phyloP scores from a whole-genome alignment of 2,113 vertebrate species.

The Cyanocitta stelleri region DNA sequence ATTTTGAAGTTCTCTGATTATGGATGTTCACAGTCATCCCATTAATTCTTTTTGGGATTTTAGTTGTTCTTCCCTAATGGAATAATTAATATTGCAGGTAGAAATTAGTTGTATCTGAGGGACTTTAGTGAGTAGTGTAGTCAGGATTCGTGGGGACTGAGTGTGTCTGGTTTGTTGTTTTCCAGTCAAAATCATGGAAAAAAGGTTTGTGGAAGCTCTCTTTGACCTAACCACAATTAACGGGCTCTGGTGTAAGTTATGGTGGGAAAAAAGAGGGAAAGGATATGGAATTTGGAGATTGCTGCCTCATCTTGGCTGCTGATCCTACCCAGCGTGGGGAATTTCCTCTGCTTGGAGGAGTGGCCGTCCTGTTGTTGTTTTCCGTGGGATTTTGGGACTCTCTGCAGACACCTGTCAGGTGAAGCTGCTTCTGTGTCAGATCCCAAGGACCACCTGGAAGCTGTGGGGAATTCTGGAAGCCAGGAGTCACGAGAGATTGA shows the following conservation, averaged over 20 bases:
- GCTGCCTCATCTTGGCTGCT: not conserved
- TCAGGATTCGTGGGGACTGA: not conserved
- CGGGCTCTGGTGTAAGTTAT: not conserved
- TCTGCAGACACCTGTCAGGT: not conserved
- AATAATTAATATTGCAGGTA: not conserved
- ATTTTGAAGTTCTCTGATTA: not conserved
- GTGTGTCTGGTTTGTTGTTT: not conserved
- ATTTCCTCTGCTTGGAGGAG: not conserved
- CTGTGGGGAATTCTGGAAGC: not conserved
- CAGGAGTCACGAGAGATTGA: not conserved
- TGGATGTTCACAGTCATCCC: not conserved
- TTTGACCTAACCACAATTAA: not conserved
- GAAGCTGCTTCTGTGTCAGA: accelerated
- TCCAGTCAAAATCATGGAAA: not conserved
- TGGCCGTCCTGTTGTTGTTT: accelerated
- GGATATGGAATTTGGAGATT: not conserved
- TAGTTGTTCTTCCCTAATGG: not conserved
- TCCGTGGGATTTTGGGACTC: not conserved
- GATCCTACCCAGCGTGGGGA: accelerated
- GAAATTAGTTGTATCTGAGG: accelerated
- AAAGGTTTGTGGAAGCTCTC: not conserved
- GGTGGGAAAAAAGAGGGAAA: not conserved
- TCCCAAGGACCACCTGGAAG: not conserved
- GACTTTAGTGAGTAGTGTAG: not conserved
- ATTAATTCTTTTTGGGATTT: not conserved